Conservation (phyloP, 2,888 invertebrate species). For the Eucriotettix oculatus region DNA sequence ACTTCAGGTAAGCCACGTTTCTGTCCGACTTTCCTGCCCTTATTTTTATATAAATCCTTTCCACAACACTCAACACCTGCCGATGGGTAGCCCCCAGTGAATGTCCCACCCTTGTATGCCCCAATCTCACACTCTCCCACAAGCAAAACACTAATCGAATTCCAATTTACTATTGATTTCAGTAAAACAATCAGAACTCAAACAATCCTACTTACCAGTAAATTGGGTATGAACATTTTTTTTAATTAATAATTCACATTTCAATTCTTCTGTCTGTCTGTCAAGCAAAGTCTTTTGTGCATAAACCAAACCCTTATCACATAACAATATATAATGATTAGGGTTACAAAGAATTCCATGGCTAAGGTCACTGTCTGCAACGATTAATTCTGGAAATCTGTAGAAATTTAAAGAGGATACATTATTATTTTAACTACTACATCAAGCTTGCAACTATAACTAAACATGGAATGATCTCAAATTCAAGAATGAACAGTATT, state of each 20-base stretch:
- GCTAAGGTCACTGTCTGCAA: constrained; percentile 46
- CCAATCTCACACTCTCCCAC: too few relatives aligned
- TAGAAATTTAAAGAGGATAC: neutral
- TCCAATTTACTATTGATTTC: too few relatives aligned
- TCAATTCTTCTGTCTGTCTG: constrained; percentile 23
- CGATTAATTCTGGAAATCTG: constrained; percentile 54
- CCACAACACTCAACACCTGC: too few relatives aligned
- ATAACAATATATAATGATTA: constrained; percentile 39
- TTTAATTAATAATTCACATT: constrained; percentile 32
- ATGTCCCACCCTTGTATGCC: too few relatives aligned
- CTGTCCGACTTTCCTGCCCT: too few relatives aligned
- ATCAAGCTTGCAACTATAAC: too few relatives aligned
- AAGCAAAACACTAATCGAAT: too few relatives aligned
- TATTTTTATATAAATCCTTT: too few relatives aligned
- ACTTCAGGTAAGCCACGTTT: too few relatives aligned
- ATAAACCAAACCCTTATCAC: constrained; percentile 42
- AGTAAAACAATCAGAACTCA: neutral
- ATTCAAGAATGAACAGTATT: too few relatives aligned
- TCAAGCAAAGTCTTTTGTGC: constrained; percentile 40
- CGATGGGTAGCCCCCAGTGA: too few relatives aligned
- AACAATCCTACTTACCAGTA: constrained; percentile 18
- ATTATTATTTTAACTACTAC: neutral
- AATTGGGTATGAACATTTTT: constrained; percentile 49
- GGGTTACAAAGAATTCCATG: constrained; percentile 49
- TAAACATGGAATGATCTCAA: too few relatives aligned